Evolutionary conservation across 2,888 invertebrate genomes (phyloP), one percentile per base, ranked within the genome.

Genomic region (Drosophila neotestacea): DNA sequence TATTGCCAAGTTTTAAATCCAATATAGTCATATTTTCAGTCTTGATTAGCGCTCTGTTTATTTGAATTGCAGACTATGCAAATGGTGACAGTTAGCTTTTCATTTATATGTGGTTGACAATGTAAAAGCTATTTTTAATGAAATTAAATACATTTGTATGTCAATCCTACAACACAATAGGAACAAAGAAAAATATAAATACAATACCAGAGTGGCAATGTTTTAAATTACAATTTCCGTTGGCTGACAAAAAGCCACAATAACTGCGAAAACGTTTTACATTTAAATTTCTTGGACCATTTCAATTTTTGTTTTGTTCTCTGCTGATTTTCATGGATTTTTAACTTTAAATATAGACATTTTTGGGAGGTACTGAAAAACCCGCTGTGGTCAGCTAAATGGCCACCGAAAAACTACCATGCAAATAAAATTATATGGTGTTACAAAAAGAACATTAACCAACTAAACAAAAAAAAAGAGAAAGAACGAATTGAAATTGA

Each of bases 161-260:
- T 9, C 39, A 39, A 38, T 5, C 22, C 9, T 27, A 38, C 6
- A 48, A 39, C 34, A 46, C 32, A 73, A 73, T 61, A 46, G 52
- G 42, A 42, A 61, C 39, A 63, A 60, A 56, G 28, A 38, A 56
- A 55, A 32, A 55, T 47, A 41, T 22, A 32, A 39, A 44, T 39
- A 47, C 51, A 73, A 50, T 55, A 60, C 11, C 16, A 6, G 44
- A 52, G 47, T 50, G 55, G 48, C 63, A 52, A 32, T 50, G 74
- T 73, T 83, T 67, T 59, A 70, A 85, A 86, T 81, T 78, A 84
- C 81, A 84, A 70, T 86, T 86, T 73, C 70, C 78, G 75, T 62
- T 50, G 56, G 67, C 44, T 62, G 61, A 39, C 41, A 47, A 62
- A 79, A 73, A 71, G 60, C 68, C 65, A 62, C 65, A 74, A 2